Conservation (phyloP, 1,140 invertebrate genomes). For the Caenorhabditis latens region DNA sequence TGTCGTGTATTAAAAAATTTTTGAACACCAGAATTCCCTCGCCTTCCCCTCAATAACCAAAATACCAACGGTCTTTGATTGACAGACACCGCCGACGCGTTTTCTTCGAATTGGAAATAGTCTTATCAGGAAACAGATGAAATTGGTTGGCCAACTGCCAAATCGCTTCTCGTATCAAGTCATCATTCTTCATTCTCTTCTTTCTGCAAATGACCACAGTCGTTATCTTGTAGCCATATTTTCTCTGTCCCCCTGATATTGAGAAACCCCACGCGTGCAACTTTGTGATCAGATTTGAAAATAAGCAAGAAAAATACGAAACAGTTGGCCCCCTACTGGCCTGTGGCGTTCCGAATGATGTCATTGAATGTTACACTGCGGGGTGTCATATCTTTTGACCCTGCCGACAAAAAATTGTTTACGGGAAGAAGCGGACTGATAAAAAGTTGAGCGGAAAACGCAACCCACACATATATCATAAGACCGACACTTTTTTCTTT, state of each 20-base stretch:
- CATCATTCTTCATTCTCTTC: no score
- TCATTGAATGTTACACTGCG: not conserved
- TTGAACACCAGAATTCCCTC: no score
- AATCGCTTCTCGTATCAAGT: not conserved
- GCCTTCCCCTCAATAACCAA: no score
- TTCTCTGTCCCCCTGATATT: no score
- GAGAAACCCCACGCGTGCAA: not conserved
- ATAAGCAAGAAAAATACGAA: no score
- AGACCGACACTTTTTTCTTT: not conserved
- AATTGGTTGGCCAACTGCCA: not conserved
- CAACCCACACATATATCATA: not conserved
- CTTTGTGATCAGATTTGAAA: no score
- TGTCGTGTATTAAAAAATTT: no score
- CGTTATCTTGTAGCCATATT: no score
- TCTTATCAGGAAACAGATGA: not conserved
- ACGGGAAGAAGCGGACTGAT: no score
- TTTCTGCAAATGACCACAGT: not conserved
- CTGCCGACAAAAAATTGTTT: not conserved
- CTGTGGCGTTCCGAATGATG: constrained; percentile 5
- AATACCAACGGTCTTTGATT: no score
- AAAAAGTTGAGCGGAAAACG: not conserved
- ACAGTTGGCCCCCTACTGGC: not conserved
- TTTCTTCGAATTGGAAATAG: not conserved
- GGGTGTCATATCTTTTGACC: not conserved
- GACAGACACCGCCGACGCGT: not conserved